These are phyloP conservation scores for Fregata magnificens DNA, from an alignment of 2,113 vertebrate species.

Conservation along the genomic window DNA sequence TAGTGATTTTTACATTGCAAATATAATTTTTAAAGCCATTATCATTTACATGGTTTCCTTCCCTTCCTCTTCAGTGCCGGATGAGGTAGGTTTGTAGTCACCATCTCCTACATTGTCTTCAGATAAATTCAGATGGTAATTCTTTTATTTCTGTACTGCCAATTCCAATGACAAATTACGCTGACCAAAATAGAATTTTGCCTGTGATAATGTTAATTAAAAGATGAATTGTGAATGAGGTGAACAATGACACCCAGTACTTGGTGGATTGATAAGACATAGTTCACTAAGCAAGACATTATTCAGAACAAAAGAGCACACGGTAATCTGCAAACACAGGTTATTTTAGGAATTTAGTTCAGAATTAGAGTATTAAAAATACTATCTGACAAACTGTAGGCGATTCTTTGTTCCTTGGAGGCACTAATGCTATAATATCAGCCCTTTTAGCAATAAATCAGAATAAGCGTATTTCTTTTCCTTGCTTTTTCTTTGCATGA, in stretches of 20 bases:
- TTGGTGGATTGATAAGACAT: conserved; percentile 43
- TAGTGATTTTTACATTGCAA: conserved; percentile 12
- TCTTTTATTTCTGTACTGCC: conserved; percentile 55
- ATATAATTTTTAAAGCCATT: conserved; percentile 3
- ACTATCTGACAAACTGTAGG: conserved; percentile 38
- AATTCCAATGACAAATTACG: conserved; percentile 45
- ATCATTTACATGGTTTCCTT: not conserved
- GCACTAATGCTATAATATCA: not conserved
- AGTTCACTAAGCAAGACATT: conserved; percentile 56
- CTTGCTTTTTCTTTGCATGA: not conserved
- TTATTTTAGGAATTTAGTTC: conserved; percentile 52
- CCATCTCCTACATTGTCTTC: not conserved
- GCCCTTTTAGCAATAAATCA: not conserved
- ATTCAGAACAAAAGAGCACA: conserved; percentile 55
- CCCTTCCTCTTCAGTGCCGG: not conserved
- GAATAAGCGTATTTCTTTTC: not conserved
- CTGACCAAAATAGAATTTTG: conserved; percentile 63
- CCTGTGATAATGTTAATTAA: conserved; percentile 65
- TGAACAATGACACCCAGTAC: conserved; percentile 51
- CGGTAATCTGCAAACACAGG: conserved; percentile 36
- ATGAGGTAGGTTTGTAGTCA: conserved; percentile 16
- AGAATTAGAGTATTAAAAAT: conserved; percentile 53
- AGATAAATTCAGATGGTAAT: conserved; percentile 54
- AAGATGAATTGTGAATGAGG: conserved; percentile 68
- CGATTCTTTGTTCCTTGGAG: conserved; percentile 20